These are phyloP conservation scores for Selenia dentaria DNA, from an alignment of 2,888 invertebrate genomes.

Conservation along the genomic window DNA sequence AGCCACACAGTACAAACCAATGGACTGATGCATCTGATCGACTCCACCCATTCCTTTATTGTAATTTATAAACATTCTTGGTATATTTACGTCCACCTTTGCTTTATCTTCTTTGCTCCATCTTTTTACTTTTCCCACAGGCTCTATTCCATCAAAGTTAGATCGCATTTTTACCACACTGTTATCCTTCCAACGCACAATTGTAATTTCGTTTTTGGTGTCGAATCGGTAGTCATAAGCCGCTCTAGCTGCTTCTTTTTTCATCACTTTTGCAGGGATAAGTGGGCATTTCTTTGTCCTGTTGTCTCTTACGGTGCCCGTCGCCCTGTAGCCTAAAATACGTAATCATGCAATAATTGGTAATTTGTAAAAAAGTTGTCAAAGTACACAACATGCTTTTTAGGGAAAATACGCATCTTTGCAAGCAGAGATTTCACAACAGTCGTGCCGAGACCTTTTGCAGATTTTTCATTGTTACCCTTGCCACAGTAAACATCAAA, in stretches of 20 bases:
- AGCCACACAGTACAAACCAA: no score
- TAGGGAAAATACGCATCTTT: constrained; percentile 25
- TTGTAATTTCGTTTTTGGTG: constrained; percentile 32
- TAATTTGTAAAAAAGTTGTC: constrained; percentile 34
- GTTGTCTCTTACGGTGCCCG: no score
- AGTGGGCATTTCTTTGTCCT: not conserved
- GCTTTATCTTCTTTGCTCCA: no score
- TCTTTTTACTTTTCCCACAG: no score
- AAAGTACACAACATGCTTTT: constrained; percentile 19
- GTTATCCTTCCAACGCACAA: constrained; percentile 39
- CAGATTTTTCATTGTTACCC: constrained; percentile 19
- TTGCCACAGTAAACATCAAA: constrained; percentile 23
- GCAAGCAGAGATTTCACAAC: constrained; percentile 23
- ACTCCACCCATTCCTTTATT: no score
- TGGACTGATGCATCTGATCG: no score
- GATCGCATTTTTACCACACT: constrained; percentile 34
- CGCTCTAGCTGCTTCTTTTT: not conserved
- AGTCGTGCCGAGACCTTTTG: constrained; percentile 23
- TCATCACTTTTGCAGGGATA: not conserved
- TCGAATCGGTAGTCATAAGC: not conserved
- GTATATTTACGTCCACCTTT: no score
- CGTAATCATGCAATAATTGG: constrained; percentile 26
- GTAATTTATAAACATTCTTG: no score
- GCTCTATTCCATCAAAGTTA: no score
- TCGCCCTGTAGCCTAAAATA: constrained; percentile 23